These are phyloP conservation scores for Agrochola litura DNA, from an alignment of 2,888 invertebrate species.

Conservation along the genomic window DNA sequence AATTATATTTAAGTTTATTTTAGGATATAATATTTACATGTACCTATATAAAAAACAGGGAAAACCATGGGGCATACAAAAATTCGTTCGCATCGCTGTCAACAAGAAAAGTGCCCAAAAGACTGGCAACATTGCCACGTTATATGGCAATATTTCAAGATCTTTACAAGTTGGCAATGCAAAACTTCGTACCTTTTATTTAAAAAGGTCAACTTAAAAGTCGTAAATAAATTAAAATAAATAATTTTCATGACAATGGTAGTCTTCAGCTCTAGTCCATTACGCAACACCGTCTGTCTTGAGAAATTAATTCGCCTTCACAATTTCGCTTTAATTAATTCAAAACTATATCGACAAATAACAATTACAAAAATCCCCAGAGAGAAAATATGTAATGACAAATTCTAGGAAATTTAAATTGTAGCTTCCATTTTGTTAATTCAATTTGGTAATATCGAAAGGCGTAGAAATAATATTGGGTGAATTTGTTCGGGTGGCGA, in stretches of 20 bases:
- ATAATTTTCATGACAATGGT: constrained; percentile 30
- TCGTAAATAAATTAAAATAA: constrained; percentile 29
- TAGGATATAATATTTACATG: too few species aligned
- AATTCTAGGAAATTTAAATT: constrained; percentile 26
- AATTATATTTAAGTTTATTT: too few species aligned
- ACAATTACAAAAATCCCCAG: constrained; percentile 7
- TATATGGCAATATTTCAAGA: not conserved
- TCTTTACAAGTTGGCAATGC: not conserved
- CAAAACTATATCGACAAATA: constrained; percentile 39
- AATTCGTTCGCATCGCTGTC: too few species aligned
- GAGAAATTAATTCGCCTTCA: constrained; percentile 22
- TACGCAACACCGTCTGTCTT: constrained; percentile 14
- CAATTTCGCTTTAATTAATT: constrained; percentile 32
- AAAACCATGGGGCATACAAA: too few species aligned
- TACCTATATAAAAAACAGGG: too few species aligned
- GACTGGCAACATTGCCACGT: too few species aligned
- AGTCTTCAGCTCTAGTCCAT: not conserved
- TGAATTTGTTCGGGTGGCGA: constrained; percentile 71
- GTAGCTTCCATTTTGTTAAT: constrained; percentile 48
- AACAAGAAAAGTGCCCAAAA: too few species aligned
- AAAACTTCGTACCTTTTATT: constrained; percentile 2
- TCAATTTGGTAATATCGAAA: constrained; percentile 59
- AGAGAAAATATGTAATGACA: constrained; percentile 5
- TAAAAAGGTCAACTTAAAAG: constrained; percentile 10
- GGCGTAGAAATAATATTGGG: constrained; percentile 68